Evolutionary conservation across 2,888 invertebrate genomes (phyloP).

Genomic region (Sicus ferrugineus): DNA sequence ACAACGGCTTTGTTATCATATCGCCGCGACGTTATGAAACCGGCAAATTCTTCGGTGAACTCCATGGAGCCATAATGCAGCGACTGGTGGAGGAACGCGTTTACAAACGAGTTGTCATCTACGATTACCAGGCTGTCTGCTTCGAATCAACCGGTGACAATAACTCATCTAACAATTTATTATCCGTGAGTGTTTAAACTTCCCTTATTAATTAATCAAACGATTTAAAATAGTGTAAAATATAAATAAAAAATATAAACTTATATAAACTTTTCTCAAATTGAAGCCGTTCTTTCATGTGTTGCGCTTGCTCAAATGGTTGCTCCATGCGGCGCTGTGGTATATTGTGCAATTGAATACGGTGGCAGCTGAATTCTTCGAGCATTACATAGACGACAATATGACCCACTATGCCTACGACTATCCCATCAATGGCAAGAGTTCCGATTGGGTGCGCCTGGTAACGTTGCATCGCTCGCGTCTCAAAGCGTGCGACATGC

Average conservation of each 20-base stretch:
- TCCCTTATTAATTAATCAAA: no score
- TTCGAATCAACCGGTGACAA: conserved; percentile 73
- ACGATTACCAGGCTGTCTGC: conserved; percentile 91
- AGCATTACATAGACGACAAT: conserved; percentile 67
- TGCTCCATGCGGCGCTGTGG: conserved; percentile 69
- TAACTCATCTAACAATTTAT: conserved; percentile 70
- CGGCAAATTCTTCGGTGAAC: conserved; percentile 87
- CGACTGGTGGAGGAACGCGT: conserved; percentile 77
- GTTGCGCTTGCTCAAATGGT: conserved; percentile 69
- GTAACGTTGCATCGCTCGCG: conserved; percentile 79
- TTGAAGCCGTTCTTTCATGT: conserved; percentile 70
- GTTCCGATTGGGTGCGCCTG: conserved; percentile 70
- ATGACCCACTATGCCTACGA: conserved; percentile 57
- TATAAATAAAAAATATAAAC: neutral
- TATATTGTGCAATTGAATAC: conserved; percentile 68
- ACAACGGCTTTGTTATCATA: conserved; percentile 87
- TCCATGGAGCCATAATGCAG: conserved; percentile 80
- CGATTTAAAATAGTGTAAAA: no score
- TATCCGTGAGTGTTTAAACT: conserved; percentile 72
- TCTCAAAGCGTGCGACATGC: conserved; percentile 86
- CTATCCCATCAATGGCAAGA: conserved; percentile 62
- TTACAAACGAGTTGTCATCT: conserved; percentile 77
- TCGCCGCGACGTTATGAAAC: conserved; percentile 77
- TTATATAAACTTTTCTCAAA: conserved; percentile 8
- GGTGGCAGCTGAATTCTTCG: conserved; percentile 64